Conservation (phyloP, 2,113 vertebrate species). For the Tautogolabrus adspersus region DNA sequence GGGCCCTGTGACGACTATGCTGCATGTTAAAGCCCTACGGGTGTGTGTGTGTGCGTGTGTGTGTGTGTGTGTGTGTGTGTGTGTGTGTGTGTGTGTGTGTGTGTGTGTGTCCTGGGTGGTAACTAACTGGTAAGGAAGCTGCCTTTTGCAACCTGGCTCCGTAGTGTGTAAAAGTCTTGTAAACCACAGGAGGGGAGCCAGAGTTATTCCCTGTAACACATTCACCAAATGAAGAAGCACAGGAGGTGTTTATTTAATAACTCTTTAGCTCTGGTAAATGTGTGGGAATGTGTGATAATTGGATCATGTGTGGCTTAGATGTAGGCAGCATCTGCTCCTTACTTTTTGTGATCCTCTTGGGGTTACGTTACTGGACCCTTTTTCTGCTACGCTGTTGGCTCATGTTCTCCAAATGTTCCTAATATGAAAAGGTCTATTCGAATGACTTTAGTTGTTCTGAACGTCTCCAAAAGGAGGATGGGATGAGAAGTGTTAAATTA, state of each 20-base stretch:
- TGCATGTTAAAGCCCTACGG: constrained; percentile 55
- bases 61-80: constrained; percentile 49
- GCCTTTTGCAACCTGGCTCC: constrained; percentile 30
- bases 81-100: constrained; percentile 47
- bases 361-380: constrained; percentile 30
- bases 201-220: constrained; percentile 22
- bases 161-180: constrained; percentile 34
- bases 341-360: constrained; percentile 18
- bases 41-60: constrained; percentile 46
- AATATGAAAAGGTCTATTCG: no score
- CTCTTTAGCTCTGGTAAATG: constrained; percentile 51
- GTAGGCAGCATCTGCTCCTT: constrained; percentile 48
- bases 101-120: constrained; percentile 41
- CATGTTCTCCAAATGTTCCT: no score
- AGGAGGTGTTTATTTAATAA: constrained; percentile 75
- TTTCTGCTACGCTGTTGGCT: constrained; percentile 4
- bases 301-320: constrained; percentile 16
- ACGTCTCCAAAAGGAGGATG: no score
- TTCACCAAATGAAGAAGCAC: constrained; percentile 45
- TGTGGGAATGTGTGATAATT: constrained; percentile 44
- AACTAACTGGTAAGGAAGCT: constrained; percentile 17
- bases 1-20: constrained; percentile 49
- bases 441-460: no score
- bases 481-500: no score
- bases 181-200: constrained; percentile 58